Conservation (phyloP, 2,797 vertebrate species). For the Mormyrops attenuatus region DNA sequence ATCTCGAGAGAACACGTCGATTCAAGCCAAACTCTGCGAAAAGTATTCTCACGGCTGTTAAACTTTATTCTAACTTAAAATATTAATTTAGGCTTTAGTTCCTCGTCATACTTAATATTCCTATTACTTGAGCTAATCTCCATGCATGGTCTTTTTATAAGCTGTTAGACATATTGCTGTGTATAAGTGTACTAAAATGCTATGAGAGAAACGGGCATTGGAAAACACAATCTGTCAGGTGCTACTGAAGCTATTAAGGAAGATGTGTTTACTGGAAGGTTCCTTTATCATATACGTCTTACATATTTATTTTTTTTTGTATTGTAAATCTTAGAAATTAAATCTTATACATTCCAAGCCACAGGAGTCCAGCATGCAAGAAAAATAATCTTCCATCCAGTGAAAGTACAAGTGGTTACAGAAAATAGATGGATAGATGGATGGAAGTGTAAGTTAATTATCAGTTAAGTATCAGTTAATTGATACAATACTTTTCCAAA, state of each 20-base stretch:
- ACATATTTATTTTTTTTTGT: not conserved
- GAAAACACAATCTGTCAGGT: not conserved
- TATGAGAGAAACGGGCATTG: not conserved
- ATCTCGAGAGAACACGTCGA: not conserved
- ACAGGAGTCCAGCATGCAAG: not conserved
- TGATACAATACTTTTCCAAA: not conserved
- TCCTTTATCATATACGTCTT: not conserved
- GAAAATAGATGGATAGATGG: not conserved
- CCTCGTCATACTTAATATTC: not conserved
- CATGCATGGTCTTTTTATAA: not conserved
- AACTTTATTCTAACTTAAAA: not conserved
- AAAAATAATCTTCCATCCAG: not conserved
- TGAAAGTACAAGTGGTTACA: not conserved
- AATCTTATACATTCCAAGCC: not conserved
- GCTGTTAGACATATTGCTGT: not conserved
- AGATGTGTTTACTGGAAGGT: not conserved
- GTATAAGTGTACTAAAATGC: not conserved
- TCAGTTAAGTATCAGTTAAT: not conserved
- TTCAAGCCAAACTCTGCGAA: not conserved
- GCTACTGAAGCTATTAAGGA: not conserved
- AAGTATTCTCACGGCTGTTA: conserved; percentile 7
- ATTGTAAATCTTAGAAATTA: not conserved
- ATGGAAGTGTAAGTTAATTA: not conserved
- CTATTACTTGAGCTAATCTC: not conserved
- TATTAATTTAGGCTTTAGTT: not conserved